Conservation (phyloP, 2,113 vertebrate genomes). For the Athene noctua region DNA sequence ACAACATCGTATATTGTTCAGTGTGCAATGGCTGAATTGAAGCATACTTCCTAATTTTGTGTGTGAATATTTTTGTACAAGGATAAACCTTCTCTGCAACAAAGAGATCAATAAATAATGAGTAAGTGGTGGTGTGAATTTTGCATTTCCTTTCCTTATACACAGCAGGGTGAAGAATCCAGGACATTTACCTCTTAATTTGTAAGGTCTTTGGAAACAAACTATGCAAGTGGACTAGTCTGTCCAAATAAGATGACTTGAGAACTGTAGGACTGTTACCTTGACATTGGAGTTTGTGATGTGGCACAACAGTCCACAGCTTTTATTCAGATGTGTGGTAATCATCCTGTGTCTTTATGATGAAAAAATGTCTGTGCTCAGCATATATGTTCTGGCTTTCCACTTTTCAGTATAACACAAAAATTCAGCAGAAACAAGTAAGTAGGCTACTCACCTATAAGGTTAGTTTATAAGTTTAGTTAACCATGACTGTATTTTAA, state of each 20-base stretch:
- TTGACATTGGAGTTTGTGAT: neutral
- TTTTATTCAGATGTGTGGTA: neutral
- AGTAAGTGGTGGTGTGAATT: neutral
- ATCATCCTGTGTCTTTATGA: neutral
- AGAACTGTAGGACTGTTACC: neutral
- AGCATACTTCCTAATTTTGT: neutral
- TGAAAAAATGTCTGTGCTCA: neutral
- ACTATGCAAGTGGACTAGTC: accelerated
- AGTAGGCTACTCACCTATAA: neutral
- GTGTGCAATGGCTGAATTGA: neutral
- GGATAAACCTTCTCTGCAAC: neutral
- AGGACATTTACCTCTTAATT: neutral
- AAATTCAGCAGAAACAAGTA: neutral
- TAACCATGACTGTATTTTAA: neutral
- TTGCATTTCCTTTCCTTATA: neutral
- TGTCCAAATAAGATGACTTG: neutral
- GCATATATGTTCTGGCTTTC: neutral
- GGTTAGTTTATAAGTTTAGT: neutral
- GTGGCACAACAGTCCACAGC: neutral
- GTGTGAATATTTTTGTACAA: neutral
- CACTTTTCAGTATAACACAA: neutral
- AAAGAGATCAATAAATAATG: neutral
- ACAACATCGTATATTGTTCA: accelerated
- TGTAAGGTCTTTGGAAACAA: neutral
- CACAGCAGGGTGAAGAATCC: neutral